These are phyloP conservation scores for Bombyx mori DNA, from an alignment of 1,140 invertebrate species.

Conservation along the genomic window ASM3026992v2 NC_085122.1:7043501-7044000, in stretches of 20 bases:
- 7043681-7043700: conserved; percentile 8
- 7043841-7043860: conserved; percentile 13
- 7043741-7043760: conserved; percentile 24
- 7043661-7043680: conserved; percentile 6
- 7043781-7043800: conserved; percentile 14
- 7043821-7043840: conserved; percentile 28
- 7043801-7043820: conserved; percentile 10
- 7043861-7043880: conserved; percentile 22
- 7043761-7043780: conserved; percentile 25
- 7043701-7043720: conserved; percentile 2
- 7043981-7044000: conserved; percentile 13
- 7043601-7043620: conserved; percentile 7
- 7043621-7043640: conserved; percentile 4
- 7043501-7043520: conserved; percentile 15
- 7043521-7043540: conserved; percentile 15
- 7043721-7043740: conserved; percentile 24
- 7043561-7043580: conserved; percentile 7
- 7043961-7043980: conserved; percentile 11
- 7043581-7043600: conserved; percentile 4
- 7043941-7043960: conserved; percentile 10
- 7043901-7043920: conserved; percentile 36
- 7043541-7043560: conserved; percentile 12
- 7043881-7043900: conserved; percentile 17
- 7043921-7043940: conserved; percentile 5
- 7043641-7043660: conserved; percentile 7